phyloP scores from a whole-genome alignment of 2,797 vertebrate species.

The Pangasius djambal region DNA sequence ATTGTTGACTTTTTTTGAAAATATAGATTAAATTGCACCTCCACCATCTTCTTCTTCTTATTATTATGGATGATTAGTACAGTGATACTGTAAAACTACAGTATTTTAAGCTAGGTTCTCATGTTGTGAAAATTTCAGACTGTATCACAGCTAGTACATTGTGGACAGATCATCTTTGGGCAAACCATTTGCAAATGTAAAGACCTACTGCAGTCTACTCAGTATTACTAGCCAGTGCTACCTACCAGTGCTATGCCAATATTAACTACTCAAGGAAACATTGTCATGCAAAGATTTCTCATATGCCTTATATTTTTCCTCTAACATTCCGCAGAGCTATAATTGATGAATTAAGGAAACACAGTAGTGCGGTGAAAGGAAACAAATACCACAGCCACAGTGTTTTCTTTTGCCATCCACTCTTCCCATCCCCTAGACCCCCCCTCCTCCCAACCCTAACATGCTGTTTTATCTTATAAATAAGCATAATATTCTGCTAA shows the following conservation, averaged over 20 bases:
- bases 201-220: not conserved
- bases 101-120: not conserved
- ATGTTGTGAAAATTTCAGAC: not conserved
- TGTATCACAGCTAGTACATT: not conserved
- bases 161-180: not conserved
- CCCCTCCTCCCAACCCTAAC: not conserved
- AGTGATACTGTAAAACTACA: not conserved
- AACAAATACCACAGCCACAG: conserved; percentile 32
- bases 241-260: not conserved
- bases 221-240: not conserved
- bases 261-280: conserved; percentile 11
- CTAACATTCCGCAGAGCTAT: conserved; percentile 24
- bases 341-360: conserved; percentile 42
- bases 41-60: not conserved
- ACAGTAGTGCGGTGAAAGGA: conserved; percentile 17
- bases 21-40: not conserved
- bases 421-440: not conserved
- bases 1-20: not conserved
- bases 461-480: conserved; percentile 48
- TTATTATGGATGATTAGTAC: not conserved
- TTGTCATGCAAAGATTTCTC: conserved; percentile 22
- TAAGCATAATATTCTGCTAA: conserved; percentile 41
- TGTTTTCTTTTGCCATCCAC: not conserved
- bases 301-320: conserved; percentile 18
- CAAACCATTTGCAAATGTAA: not conserved